Evolutionary conservation across 2,113 vertebrate genomes (phyloP), one percentile per base, ranked within the genome.

Genomic region (Fregetta grallaria): DNA sequence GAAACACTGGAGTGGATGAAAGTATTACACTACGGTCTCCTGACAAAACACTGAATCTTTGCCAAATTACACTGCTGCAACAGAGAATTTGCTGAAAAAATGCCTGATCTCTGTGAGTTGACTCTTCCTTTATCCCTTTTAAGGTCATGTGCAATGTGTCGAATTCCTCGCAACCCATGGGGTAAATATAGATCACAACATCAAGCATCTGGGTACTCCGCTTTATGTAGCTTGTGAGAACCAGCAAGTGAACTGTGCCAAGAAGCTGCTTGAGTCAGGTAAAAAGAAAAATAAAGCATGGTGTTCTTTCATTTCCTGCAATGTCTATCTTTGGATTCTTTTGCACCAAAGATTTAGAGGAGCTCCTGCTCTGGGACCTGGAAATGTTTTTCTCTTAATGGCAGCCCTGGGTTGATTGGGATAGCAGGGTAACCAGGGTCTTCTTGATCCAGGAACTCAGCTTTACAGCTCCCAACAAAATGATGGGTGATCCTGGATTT

Each of bases 211-310:
- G 68, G 99, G 99, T 34, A 98, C 98, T n/a, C 99, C 99, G 0
- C 98, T 99, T 5, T 98, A 99, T 26, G 80, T 98, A 7, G 99
- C 99, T 36, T 99, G 99, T 98, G 97, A 98, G 89, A 98, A 98
- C 74, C 97, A 97, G 92, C 98, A 98, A 47, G 73, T 98, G 52
- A 95, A 81, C 47, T 98, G 98, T 72, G 98, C 93, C 73, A 98
- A 71, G 97, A 99, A 97, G 82, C 98, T 99, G 50, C 98, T 99
- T 44, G 97, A 98, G n/a, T 98, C 98, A 74, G 99, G 99, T 99
- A 97, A 98, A 94, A 91, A 56, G 18, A 34, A 90, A 95, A 65
- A 13, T 27, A 47, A 56, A 32, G 42, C 59, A 42, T 25, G 4
- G 19, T 40, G 23, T 12, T 22, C 49, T 86, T 90, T 45, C 0